phyloP scores from a whole-genome alignment of 2,888 invertebrate genomes.

The Teleogryllus oceanicus region DNA sequence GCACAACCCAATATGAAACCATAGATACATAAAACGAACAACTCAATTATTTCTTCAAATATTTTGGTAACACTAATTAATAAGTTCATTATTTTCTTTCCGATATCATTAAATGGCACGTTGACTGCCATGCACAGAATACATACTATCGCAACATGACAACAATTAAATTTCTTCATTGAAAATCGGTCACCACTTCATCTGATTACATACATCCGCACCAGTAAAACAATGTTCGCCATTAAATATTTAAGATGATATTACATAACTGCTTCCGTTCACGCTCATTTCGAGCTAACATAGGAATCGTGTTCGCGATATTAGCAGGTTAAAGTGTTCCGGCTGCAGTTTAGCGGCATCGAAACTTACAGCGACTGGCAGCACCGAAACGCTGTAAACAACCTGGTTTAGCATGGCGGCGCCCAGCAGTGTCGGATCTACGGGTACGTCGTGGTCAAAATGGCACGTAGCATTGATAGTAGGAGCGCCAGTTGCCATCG shows the following conservation, averaged over 20 bases:
- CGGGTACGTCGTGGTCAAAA: slow-evolving; percentile 50
- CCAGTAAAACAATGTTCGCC: not conserved
- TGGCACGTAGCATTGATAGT: slow-evolving; percentile 84
- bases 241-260: not conserved
- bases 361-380: not conserved
- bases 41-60: no score
- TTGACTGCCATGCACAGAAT: no score
- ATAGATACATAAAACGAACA: no score
- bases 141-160: not conserved
- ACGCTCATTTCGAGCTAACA: not conserved
- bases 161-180: not conserved
- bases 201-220: not conserved
- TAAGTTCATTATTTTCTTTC: no score
- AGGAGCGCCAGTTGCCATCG: slow-evolving; percentile 78
- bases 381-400: slow-evolving; percentile 1
- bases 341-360: not conserved
- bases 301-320: not conserved
- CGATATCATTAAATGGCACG: no score
- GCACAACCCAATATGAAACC: no score
- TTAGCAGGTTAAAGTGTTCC: not conserved
- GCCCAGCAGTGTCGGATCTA: slow-evolving; percentile 31
- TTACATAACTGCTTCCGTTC: not conserved
- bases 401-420: slow-evolving; percentile 29
- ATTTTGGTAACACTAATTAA: no score
- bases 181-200: not conserved